Evolutionary conservation across 2,113 vertebrate genomes (phyloP).

Genomic region (Hippocampus abdominalis): DNA sequence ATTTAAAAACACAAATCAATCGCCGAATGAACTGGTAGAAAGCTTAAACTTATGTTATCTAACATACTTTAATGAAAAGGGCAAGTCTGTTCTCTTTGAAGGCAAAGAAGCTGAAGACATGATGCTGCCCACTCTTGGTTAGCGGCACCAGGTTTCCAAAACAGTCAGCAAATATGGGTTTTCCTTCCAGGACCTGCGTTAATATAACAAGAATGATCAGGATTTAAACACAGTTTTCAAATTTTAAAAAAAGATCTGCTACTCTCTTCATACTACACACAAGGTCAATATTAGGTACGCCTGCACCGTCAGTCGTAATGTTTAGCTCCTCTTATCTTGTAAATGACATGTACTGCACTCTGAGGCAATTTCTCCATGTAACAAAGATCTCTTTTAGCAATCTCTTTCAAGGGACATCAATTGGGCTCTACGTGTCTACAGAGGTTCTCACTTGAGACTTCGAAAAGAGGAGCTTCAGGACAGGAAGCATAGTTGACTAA

Average conservation of each 20-base stretch:
- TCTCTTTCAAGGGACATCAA: background rate
- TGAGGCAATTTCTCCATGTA: background rate
- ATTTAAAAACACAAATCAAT: background rate
- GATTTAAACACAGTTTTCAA: background rate
- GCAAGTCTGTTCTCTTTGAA: slow-evolving; percentile 98
- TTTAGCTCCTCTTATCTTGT: background rate
- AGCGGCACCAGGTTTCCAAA: slow-evolving; percentile 96
- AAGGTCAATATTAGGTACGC: background rate
- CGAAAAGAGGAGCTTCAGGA: background rate
- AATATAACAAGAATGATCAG: slow-evolving; percentile 13
- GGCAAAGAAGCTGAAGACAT: slow-evolving; percentile 97
- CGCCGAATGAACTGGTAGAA: background rate
- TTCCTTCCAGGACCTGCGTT: slow-evolving; percentile 90
- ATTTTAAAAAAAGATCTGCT: background rate
- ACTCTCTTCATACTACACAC: background rate
- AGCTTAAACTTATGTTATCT: background rate
- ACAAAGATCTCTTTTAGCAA: background rate
- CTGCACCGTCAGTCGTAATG: background rate
- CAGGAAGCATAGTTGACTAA: background rate
- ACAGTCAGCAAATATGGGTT: slow-evolving; percentile 97
- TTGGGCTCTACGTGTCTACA: no score
- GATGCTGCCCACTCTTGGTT: slow-evolving; percentile 95
- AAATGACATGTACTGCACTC: background rate
- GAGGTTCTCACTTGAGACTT: background rate
- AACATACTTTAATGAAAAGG: slow-evolving; percentile 93